Evolutionary conservation across 2,113 vertebrate genomes (phyloP), one percentile per base, ranked within the genome.

Genomic region (Hemiprocne comata): DNA sequence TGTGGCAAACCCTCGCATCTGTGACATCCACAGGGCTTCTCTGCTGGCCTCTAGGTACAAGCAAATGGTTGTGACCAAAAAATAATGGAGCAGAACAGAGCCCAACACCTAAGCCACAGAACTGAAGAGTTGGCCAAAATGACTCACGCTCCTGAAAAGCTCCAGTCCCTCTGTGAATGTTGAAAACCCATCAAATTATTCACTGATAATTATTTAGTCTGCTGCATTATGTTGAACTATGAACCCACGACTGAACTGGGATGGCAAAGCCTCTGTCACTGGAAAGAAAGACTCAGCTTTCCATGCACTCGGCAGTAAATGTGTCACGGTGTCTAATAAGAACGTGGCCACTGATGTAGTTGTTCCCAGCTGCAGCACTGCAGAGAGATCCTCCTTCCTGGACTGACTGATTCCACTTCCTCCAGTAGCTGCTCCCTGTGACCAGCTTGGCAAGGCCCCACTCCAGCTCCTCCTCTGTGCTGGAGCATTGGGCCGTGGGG

Each of bases 401-500:
- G 44, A 19, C 18, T 44, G 7, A 42, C 2, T 42, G 40, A n/a
- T 26, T 38, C 67, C 25, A 2, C 18, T 36, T 2, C 8, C 8
- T 8, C 9, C 0, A 1, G 29, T 12, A 40, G 61, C 62, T 64
- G 61, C 31, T 74, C 84, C 67, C 16, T 33, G 42, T 2, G 9
- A 6, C 24, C 6, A 1, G 23, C 72, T 46, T 46, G 72, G 48
- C 21, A 6, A 50, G 17, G 69, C 36, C 17, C 24, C 4, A 0
- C 50, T 74, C 50, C 61, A 10, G 10, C 67, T 79, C 36, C 31
- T 13, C 31, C 25, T 21, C 25, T 11, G 48, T 10, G 31, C 66
- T 16, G 57, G 51, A 19, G 20, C 1, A 1, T 31, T n/a, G 67
- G 67, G 36, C 34, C 3, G 0, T 8, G n/a, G 21, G 5, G 25